These are phyloP conservation scores for Drosophila emarginata DNA, from an alignment of 2,888 invertebrate species.

Conservation along the genomic window DNA sequence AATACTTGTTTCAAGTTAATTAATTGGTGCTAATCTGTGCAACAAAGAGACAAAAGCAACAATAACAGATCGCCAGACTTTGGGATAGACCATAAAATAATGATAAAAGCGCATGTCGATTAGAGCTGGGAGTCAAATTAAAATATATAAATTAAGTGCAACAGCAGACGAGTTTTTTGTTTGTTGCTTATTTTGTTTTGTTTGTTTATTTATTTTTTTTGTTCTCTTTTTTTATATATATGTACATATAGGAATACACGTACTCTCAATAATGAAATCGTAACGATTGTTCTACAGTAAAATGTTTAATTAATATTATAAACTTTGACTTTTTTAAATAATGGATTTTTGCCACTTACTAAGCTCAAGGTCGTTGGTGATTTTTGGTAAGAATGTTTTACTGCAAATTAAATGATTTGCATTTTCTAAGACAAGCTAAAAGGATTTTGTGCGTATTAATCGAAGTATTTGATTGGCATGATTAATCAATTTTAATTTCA, in stretches of 20 bases:
- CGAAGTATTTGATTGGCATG: slow-evolving; percentile 34
- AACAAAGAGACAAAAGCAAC: slow-evolving; percentile 39
- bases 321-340: slow-evolving; percentile 25
- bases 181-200: slow-evolving; percentile 19
- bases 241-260: slow-evolving; percentile 17
- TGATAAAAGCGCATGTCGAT: slow-evolving; percentile 14
- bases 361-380: slow-evolving; percentile 61
- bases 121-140: slow-evolving; percentile 17
- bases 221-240: no score
- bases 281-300: slow-evolving; percentile 37
- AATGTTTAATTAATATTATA: slow-evolving; percentile 29
- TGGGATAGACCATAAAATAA: slow-evolving; percentile 31
- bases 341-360: slow-evolving; percentile 59
- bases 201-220: background rate
- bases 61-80: slow-evolving; percentile 19
- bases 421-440: background rate
- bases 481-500: slow-evolving; percentile 66
- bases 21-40: slow-evolving; percentile 50
- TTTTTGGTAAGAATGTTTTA: slow-evolving; percentile 14
- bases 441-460: background rate
- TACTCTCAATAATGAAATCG: slow-evolving; percentile 25
- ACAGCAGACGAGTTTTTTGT: slow-evolving; percentile 38
- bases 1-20: slow-evolving; percentile 60
- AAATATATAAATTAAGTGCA: slow-evolving; percentile 55
- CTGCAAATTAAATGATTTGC: slow-evolving; percentile 35